Conservation (phyloP, 2,888 invertebrate genomes). For the Pasiphila rectangulata region DNA sequence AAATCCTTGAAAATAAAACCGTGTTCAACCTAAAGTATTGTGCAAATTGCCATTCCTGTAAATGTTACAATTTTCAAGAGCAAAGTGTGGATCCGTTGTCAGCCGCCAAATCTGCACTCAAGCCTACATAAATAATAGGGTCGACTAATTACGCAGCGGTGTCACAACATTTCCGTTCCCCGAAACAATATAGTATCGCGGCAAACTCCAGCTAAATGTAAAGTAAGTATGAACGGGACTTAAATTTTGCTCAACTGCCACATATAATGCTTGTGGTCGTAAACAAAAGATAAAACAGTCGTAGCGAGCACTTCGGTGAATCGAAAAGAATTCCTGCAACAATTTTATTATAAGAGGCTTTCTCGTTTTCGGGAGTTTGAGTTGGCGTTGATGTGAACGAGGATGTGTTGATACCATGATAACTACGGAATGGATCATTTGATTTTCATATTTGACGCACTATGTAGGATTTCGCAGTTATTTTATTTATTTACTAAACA, state of each 20-base stretch:
- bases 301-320: slow-evolving; percentile 8
- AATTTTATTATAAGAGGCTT: slow-evolving; percentile 2
- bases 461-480: too few relatives aligned
- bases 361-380: background rate
- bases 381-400: background rate
- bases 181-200: background rate
- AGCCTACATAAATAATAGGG: background rate
- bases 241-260: slow-evolving; percentile 49
- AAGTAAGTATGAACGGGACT: slow-evolving; percentile 47
- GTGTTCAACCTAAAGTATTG: too few relatives aligned
- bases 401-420: background rate
- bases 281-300: slow-evolving; percentile 50
- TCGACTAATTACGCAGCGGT: background rate
- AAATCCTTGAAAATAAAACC: too few relatives aligned
- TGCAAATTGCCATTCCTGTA: too few relatives aligned
- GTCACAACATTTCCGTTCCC: slow-evolving; percentile 7
- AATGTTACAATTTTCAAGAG: too few relatives aligned
- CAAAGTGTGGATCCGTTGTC: too few relatives aligned
- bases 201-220: slow-evolving; percentile 40
- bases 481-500: too few relatives aligned
- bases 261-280: slow-evolving; percentile 45
- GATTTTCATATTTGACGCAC: slow-evolving; percentile 3
- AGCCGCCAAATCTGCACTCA: background rate
- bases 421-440: background rate
- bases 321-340: slow-evolving; percentile 16